Evolutionary conservation across 1,140 invertebrate species (phyloP), one percentile per base, ranked within the genome.

Genomic region (Drosophila setifemur): DNA sequence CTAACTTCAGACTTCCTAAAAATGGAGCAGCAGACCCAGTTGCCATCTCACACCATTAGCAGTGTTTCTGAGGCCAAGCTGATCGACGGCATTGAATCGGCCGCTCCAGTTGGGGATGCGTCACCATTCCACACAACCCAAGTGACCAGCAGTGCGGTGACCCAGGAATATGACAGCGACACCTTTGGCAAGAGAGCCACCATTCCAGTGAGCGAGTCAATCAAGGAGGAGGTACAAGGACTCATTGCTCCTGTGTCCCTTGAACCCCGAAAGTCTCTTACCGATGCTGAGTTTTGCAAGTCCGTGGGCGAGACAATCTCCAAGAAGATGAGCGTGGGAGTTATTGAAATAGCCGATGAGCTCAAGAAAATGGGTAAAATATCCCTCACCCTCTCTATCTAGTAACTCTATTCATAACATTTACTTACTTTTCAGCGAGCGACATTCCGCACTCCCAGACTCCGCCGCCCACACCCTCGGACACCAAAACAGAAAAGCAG

Each of bases 371-470:
- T 73, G 44, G 75, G 89, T 90, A 45, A 37, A 43, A 33, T 40
- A 14, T 11, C n/a, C n/a, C n/a, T n/a, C n/a, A n/a, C n/a, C n/a
- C n/a, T n/a, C n/a, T n/a, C n/a, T n/a, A n/a, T n/a, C n/a, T n/a
- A n/a, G n/a, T n/a, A n/a, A n/a, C n/a, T n/a, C n/a, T n/a, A n/a
- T n/a, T n/a, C n/a, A n/a, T n/a, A n/a, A n/a, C n/a, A n/a, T n/a
- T n/a, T n/a, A n/a, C n/a, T n/a, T n/a, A n/a, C 6, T 48, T 50
- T 52, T n/a, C 11, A 90, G 81, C 72, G 70, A 79, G 68, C 55
- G 89, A 90, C 69, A 90, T 90, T 67, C 86, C 86, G 31, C 43
- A 89, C 48, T 90, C 89, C 29, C 89, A 90, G 57, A 90, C 89
- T 64, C 89, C 89, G 33, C 89, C 89, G 43, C 89, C 89, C 48